Base-by-base conservation (phyloP, 2,888 invertebrate species). In the Hemaris fuciformis region DNA sequence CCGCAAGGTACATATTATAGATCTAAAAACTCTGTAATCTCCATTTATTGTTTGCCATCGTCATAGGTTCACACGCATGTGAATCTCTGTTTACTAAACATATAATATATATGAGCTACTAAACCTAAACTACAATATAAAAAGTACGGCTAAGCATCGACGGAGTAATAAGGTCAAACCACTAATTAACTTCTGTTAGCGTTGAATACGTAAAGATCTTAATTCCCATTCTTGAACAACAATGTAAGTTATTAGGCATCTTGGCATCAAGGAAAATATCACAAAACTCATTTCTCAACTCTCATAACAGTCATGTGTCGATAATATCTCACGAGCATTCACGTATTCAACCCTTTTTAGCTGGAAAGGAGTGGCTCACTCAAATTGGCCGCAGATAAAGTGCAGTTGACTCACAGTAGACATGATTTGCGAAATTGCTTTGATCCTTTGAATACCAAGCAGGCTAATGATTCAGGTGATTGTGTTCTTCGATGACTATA, bases 341-440 rank as follows among this genome's bases (percentile, higher is more conserved):
- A 79, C 68, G 70, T 72, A 71, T 61, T 68, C 65, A 70, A 71
- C 70, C 75, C 77, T 73, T 79, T 81, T 85, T 81, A 77, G 68
- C 70, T 75, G 76, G 74, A 85, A 79, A 75, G 71, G 77, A 73
- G 73, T 76, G 79, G 74, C 66, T 74, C 72, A 76, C 59, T 69
- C 75, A 76, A 77, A 78, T 75, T 73, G 72, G 72, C 68, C 72
- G 71, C 73, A 68, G 71, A 78, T 79, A 74, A 79, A 79, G 77
- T 76, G 72, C 74, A 74, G 72, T 81, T 87, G 87, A 87, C 79
- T 89, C 88, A 89, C 75, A 38, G 75, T 83, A 80, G 75, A 77
- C 80, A 81, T 87, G 88, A 89, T 84, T 88, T 87, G 88, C 86
- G 76, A 83, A 81, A 84, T 83, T 76, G 81, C 74, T 75, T 78